Base-by-base conservation (phyloP, 2,113 vertebrate genomes). In the Salvelinus namaycush region DNA sequence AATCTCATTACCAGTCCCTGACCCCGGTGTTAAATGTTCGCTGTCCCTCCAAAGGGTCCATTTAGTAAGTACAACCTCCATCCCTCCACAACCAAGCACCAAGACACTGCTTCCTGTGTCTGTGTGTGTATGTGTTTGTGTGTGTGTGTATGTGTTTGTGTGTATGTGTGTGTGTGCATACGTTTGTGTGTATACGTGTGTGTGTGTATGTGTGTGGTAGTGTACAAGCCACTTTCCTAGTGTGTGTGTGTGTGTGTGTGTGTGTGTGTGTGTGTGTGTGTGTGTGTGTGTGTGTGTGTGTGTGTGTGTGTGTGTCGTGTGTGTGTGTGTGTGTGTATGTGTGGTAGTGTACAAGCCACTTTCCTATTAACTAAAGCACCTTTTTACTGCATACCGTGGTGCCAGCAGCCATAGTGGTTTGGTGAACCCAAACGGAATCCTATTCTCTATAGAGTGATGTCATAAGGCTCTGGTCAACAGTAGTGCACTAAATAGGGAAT, bases 1-100 rank as follows among this genome's bases (percentile, higher is more conserved):
- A 85, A 87, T 87, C 86, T 84, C 83, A 87, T 85, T 87, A 87
- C 69, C 73, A 59, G 54, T 24, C 13, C 65, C 5, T 80, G 79
- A 85, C 83, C 85, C 75, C 54, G 8, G n/a, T 16, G 57, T 67
- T 73, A 77, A 77, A 60, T 76, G 20, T 57, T 9, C 3, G 13
- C 64, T 68, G 78, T 64, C 26, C 70, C 68, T 75, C 68, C 79
- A 79, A 54, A 78, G 79, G 70, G 80, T 79, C 74, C 77, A 7
- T 81, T 71, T 73, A 64, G 44, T 48, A 76, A 73, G 44, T 83
- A 49, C 57, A 51, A 81, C 72, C 78, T 72, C 73, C 57, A 26
- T 59, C 68, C 49, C 48, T 68, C 31, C 31, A 39, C 79, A 44
- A 34, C 73, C 78, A 60, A 34, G 48, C 48, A 13, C 9, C 5